Percentiles rank a stretch among this genome's conserved stretches.
phyloP scores from a whole-genome alignment of 2,888 invertebrate species.

The Sicus ferrugineus region DNA sequence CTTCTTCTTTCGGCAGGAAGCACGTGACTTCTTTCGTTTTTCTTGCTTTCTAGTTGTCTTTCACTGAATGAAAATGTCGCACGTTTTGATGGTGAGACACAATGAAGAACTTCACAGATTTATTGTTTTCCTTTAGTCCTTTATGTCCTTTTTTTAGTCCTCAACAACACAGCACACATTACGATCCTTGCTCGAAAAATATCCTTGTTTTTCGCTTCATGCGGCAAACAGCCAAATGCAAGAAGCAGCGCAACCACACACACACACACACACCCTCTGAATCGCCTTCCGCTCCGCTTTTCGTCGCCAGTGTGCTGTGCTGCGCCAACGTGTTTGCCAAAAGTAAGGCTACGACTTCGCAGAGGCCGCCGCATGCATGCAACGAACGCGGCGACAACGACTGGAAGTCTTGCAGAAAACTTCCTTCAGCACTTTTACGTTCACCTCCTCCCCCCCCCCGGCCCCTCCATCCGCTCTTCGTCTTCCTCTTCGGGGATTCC shows the following conservation, averaged over 20 bases:
- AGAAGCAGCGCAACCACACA: conserved; percentile 1
- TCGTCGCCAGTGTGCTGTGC: conserved; percentile 42
- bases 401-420: conserved; percentile 28
- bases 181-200: not conserved
- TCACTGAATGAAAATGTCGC: not conserved
- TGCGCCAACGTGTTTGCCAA: conserved; percentile 46
- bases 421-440: conserved; percentile 10
- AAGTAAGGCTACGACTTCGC: conserved; percentile 41
- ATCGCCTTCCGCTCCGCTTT: conserved; percentile 19
- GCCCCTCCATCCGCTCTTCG: not conserved
- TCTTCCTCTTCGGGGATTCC: conserved; percentile 1
- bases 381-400: conserved; percentile 1
- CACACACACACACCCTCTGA: conserved; percentile 13
- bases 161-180: not conserved
- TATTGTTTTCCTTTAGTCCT: no score
- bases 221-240: not conserved
- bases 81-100: not conserved
- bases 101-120: not conserved
- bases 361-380: conserved; percentile 11
- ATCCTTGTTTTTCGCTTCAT: not conserved
- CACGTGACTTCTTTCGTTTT: not conserved
- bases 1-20: not conserved
- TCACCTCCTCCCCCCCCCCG: not conserved
- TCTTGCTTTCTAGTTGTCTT: not conserved
- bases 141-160: not conserved